phyloP scores from a whole-genome alignment of 1,140 invertebrate genomes.

The Papilio polytes region DNA sequence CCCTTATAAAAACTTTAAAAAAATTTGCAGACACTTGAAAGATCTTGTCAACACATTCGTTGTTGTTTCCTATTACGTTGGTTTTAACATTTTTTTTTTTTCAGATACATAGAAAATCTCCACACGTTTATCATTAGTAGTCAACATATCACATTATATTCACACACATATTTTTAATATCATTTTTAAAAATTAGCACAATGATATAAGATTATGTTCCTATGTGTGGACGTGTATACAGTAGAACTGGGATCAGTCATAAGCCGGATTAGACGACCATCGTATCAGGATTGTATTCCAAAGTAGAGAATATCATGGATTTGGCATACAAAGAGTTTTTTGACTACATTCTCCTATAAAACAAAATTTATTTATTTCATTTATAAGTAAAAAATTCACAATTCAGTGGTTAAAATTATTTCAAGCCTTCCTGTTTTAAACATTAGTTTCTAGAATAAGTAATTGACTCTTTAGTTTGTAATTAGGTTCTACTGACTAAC shows the following conservation, averaged over 20 bases:
- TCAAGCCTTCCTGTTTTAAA: background rate
- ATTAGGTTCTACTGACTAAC: too few relatives aligned
- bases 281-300: conserved; percentile 65
- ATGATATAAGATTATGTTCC: conserved; percentile 20
- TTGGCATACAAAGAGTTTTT: conserved; percentile 46
- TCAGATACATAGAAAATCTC: too few relatives aligned
- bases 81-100: too few relatives aligned
- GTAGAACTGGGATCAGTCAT: conserved; percentile 61
- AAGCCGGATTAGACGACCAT: conserved; percentile 72
- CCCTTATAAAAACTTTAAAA: background rate
- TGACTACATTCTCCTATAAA: background rate
- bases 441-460: background rate
- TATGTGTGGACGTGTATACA: conserved; percentile 46
- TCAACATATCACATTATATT: too few relatives aligned
- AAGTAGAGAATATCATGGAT: conserved; percentile 70
- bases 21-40: too few relatives aligned
- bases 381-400: too few relatives aligned
- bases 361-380: background rate
- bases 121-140: too few relatives aligned
- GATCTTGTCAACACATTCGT: too few relatives aligned
- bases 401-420: too few relatives aligned
- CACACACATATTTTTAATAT: background rate
- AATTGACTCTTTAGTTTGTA: too few relatives aligned
- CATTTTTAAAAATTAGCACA: background rate
- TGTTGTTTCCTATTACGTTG: too few relatives aligned